These are phyloP conservation scores for Tretioscincus oriximinensis DNA, from an alignment of 2,113 vertebrate genomes.

Conservation along the genomic window DNA sequence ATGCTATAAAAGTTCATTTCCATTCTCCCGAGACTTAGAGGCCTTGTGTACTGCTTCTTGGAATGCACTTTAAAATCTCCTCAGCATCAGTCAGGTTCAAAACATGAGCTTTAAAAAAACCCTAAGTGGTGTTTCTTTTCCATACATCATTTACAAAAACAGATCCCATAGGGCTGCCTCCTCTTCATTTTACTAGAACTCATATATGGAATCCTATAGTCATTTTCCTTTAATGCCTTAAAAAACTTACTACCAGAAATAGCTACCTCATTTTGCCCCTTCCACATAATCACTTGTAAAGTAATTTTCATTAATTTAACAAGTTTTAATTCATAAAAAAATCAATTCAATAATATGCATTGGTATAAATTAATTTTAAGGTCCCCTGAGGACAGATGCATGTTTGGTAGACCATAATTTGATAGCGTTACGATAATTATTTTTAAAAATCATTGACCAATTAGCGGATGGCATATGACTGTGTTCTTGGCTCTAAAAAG, in stretches of 20 bases:
- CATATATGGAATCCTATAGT: background rate
- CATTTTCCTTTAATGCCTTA: background rate
- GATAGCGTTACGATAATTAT: background rate
- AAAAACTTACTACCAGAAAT: background rate
- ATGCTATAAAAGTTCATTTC: background rate
- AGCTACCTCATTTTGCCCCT: background rate
- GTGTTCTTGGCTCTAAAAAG: background rate
- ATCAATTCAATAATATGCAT: background rate
- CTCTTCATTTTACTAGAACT: background rate
- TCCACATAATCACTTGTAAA: background rate
- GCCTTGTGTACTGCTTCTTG: background rate
- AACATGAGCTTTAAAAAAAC: background rate
- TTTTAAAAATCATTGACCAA: background rate
- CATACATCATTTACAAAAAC: background rate
- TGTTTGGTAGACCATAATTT: background rate
- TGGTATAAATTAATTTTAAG: background rate
- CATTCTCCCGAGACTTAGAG: background rate
- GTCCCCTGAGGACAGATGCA: background rate
- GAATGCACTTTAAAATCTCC: background rate
- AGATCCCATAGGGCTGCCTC: background rate
- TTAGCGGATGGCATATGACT: background rate
- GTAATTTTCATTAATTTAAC: background rate
- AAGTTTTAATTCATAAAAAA: background rate
- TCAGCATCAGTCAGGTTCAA: background rate
- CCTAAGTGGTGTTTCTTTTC: background rate